These are phyloP conservation scores for Troides oblongomaculatus DNA, from an alignment of 2,888 invertebrate species.

Conservation along the genomic window DNA sequence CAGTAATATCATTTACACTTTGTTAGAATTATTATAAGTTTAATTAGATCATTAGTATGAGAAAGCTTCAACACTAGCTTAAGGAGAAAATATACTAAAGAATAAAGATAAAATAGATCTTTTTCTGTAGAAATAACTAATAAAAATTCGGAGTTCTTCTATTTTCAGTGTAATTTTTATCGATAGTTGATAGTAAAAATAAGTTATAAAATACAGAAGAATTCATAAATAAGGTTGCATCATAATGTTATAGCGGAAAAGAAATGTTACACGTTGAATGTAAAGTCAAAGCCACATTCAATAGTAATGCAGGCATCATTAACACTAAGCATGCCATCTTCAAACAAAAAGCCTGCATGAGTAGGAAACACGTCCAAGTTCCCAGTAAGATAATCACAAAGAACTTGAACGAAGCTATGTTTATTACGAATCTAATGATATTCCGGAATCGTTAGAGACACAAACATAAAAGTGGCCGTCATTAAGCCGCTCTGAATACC, in stretches of 20 bases:
- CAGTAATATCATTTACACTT: too few species aligned
- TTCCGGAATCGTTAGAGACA: constrained; percentile 47
- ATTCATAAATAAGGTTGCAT: neutral
- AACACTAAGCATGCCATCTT: constrained; percentile 38
- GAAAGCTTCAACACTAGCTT: too few species aligned
- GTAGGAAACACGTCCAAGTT: constrained; percentile 36
- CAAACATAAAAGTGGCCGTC: constrained; percentile 42
- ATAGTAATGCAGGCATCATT: constrained; percentile 41
- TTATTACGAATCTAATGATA: constrained; percentile 47
- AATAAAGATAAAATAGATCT: too few species aligned
- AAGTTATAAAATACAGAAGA: neutral
- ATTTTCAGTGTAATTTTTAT: too few species aligned
- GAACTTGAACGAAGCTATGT: constrained; percentile 38
- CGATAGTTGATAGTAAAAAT: too few species aligned
- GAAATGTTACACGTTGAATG: neutral
- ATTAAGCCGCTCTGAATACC: neutral
- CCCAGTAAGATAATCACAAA: constrained; percentile 41
- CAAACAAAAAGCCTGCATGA: constrained; percentile 41
- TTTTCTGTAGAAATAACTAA: too few species aligned
- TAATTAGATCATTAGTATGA: too few species aligned
- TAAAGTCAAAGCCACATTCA: constrained; percentile 27
- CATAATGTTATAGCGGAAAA: neutral
- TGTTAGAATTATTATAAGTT: too few species aligned
- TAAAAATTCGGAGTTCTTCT: too few species aligned
- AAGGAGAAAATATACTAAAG: too few species aligned